Conservation (phyloP, 2,888 invertebrate genomes). For the Synanthedon andrenaeformis region DNA sequence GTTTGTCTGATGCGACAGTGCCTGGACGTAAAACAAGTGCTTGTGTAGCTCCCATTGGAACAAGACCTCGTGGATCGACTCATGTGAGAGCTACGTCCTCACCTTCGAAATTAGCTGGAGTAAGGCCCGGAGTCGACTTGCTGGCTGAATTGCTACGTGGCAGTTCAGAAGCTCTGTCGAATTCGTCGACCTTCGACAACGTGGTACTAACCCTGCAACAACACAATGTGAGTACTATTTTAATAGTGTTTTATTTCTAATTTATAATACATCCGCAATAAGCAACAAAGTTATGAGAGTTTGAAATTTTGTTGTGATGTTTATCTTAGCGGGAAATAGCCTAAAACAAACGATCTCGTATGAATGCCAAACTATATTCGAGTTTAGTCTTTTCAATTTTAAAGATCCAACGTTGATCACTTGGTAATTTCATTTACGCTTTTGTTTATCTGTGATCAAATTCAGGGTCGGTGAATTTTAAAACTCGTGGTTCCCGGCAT, state of each 20-base stretch:
- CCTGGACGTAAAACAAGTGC: constrained; percentile 74
- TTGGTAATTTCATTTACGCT: constrained; percentile 12
- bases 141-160: constrained; percentile 82
- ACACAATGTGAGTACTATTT: constrained; percentile 55
- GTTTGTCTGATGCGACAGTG: constrained; percentile 58
- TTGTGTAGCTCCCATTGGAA: constrained; percentile 41
- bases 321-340: constrained; percentile 50
- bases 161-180: constrained; percentile 81
- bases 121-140: constrained; percentile 69
- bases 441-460: constrained; percentile 39
- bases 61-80: constrained; percentile 60
- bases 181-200: constrained; percentile 66
- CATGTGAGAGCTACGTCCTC: constrained; percentile 85
- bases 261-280: background rate
- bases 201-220: constrained; percentile 62
- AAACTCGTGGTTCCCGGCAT: constrained; percentile 39
- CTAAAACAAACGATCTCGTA: constrained; percentile 21
- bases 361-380: constrained; percentile 45
- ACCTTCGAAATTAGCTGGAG: constrained; percentile 80
- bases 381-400: constrained; percentile 35
- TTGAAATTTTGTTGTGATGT: constrained; percentile 43
- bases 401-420: constrained; percentile 1
- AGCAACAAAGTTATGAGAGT: constrained; percentile 38
- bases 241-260: background rate
- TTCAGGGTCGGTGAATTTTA: constrained; percentile 44